A percentile compares a stretch with the other conserved stretches of the same genome.
These are phyloP conservation scores for Drosophila rubida DNA, from an alignment of 2,888 invertebrate genomes.

Conservation along the genomic window DNA sequence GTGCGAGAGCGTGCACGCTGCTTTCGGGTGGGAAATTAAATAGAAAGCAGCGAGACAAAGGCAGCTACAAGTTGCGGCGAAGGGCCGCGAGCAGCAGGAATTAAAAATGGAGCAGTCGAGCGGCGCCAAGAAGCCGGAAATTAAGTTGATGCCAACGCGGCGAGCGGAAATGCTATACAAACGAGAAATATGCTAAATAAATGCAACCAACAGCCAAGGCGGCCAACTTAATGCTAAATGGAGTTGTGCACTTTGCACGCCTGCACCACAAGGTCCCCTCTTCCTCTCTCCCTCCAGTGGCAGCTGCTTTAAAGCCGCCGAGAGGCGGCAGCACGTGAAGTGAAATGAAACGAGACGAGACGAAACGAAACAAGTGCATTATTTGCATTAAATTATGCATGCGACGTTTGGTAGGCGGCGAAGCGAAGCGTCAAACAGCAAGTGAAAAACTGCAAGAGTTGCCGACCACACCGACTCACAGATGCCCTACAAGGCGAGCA, in stretches of 20 bases:
- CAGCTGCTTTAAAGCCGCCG: conserved; percentile 23
- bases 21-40: conserved; percentile 73
- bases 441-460: conserved; percentile 27
- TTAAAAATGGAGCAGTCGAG: conserved; percentile 52
- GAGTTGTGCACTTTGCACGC: conserved; percentile 69
- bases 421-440: conserved; percentile 54
- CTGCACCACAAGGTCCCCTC: background rate
- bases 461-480: background rate
- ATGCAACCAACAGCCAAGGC: conserved; percentile 44
- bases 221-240: conserved; percentile 67
- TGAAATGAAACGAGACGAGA: conserved; percentile 75
- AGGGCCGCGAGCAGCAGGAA: conserved; percentile 54
- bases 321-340: conserved; percentile 64
- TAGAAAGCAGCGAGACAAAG: conserved; percentile 71
- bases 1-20: conserved; percentile 45
- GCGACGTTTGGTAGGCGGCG: conserved; percentile 60
- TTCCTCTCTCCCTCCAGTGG: background rate
- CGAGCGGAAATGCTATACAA: conserved; percentile 68
- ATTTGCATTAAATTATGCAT: conserved; percentile 81
- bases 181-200: conserved; percentile 75
- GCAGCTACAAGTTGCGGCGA: conserved; percentile 66
- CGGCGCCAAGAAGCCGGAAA: conserved; percentile 67
- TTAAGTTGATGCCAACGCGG: conserved; percentile 73
- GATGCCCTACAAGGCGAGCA: conserved; percentile 16
- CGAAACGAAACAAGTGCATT: conserved; percentile 80